A percentile compares a stretch with the other conserved stretches of the same genome.
phyloP scores from a whole-genome alignment of 1,140 invertebrate genomes.

The Tigriopus japonicus region DNA sequence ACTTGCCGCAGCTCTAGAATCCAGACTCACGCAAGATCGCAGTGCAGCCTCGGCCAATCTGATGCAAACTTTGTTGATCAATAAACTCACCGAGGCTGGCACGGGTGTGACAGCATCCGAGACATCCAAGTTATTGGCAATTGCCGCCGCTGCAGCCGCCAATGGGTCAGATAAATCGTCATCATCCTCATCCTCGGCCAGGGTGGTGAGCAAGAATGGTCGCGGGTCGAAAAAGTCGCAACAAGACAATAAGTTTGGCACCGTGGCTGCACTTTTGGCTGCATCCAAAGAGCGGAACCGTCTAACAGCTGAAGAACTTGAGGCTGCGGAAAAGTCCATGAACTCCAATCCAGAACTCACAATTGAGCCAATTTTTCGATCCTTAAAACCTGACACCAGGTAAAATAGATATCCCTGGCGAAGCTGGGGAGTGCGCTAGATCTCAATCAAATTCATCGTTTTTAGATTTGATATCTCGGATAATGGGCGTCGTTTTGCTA shows the following conservation, averaged over 20 bases:
- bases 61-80: not conserved
- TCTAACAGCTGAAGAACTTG: not conserved
- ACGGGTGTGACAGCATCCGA: not conserved
- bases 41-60: not conserved
- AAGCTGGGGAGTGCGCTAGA: not conserved
- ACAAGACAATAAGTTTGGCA: not conserved
- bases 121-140: not conserved
- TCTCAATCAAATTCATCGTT: not conserved
- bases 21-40: not conserved
- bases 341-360: not conserved
- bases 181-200: not conserved
- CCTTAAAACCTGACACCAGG: not conserved
- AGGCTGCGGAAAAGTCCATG: not conserved
- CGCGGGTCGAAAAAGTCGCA: too few relatives aligned
- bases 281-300: not conserved
- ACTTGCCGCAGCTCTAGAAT: constrained; percentile 2
- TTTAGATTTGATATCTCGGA: not conserved
- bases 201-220: too few relatives aligned
- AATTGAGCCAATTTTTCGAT: not conserved
- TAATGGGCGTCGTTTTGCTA: not conserved
- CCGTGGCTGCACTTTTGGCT: not conserved
- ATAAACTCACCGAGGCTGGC: not conserved
- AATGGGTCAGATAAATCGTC: too few relatives aligned
- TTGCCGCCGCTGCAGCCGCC: not conserved
- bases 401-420: not conserved